A percentile compares a stretch with the other conserved stretches of the same genome.
These are phyloP conservation scores for Drosophila setosimentum DNA, from an alignment of 2,888 invertebrate genomes.

Conservation along the genomic window DNA sequence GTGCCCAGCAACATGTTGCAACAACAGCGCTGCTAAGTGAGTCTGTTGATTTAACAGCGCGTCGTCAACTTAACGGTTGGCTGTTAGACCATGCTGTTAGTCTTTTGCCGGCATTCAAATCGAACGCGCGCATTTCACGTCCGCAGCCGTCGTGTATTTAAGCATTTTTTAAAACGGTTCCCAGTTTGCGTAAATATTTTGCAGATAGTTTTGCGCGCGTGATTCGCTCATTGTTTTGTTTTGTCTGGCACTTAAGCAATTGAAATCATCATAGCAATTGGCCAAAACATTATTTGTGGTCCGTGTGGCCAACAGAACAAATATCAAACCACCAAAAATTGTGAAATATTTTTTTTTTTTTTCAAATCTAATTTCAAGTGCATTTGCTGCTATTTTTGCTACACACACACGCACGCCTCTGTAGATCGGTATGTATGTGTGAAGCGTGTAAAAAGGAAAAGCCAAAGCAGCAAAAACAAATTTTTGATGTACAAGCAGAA, in stretches of 20 bases:
- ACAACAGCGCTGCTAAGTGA: slow-evolving; percentile 50
- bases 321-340: slow-evolving; percentile 14
- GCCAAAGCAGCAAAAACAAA: slow-evolving; percentile 38
- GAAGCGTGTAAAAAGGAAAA: slow-evolving; percentile 50
- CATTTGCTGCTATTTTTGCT: slow-evolving; percentile 34
- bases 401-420: slow-evolving; percentile 5
- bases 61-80: slow-evolving; percentile 31
- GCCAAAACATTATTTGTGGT: slow-evolving; percentile 26
- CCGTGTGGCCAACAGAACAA: slow-evolving; percentile 40
- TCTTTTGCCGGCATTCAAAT: slow-evolving; percentile 64
- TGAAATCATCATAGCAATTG: slow-evolving; percentile 21
- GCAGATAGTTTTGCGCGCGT: slow-evolving; percentile 50
- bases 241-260: slow-evolving; percentile 2
- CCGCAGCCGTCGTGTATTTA: slow-evolving; percentile 39
- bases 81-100: slow-evolving; percentile 43
- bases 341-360: slow-evolving; percentile 20
- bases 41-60: slow-evolving; percentile 45
- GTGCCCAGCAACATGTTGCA: slow-evolving; percentile 54
- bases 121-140: slow-evolving; percentile 47
- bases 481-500: slow-evolving; percentile 54
- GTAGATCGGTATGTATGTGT: slow-evolving; percentile 9
- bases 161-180: slow-evolving; percentile 31
- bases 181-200: slow-evolving; percentile 50
- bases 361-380: slow-evolving; percentile 41
- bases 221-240: slow-evolving; percentile 24